Percentiles rank a stretch among this genome's conserved stretches.
Evolutionary conservation across 2,797 vertebrate species (phyloP).

Genomic region (Hydrocynus forskahlii): DNA sequence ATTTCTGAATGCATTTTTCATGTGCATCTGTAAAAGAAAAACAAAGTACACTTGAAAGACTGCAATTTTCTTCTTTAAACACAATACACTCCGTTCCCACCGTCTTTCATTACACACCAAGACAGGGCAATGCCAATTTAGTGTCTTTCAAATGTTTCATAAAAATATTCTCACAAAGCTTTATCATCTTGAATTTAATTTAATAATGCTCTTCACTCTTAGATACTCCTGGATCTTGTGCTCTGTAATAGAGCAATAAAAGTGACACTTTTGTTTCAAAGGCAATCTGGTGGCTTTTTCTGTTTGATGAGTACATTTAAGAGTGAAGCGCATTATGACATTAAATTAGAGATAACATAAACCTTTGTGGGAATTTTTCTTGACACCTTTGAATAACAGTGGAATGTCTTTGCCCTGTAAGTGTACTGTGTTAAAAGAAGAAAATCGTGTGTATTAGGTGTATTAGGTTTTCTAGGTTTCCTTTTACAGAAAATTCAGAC

Average conservation of each 20-base stretch:
- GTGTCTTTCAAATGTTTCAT: too few relatives aligned
- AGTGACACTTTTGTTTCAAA: neutral
- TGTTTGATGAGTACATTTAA: slow-evolving; percentile 64
- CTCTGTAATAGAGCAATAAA: neutral
- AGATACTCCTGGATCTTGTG: slow-evolving; percentile 57
- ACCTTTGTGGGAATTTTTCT: slow-evolving; percentile 1
- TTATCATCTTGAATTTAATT: slow-evolving; percentile 54
- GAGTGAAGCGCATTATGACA: slow-evolving; percentile 49
- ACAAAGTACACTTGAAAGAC: too few relatives aligned
- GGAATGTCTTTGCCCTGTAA: slow-evolving; percentile 1
- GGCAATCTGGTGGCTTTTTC: too few relatives aligned
- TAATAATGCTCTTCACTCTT: slow-evolving; percentile 50
- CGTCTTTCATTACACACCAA: too few relatives aligned
- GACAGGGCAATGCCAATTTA: slow-evolving; percentile 39
- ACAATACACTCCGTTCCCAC: too few relatives aligned
- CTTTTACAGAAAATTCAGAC: too few relatives aligned
- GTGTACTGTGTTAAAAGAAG: too few relatives aligned
- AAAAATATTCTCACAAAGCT: slow-evolving; percentile 18
- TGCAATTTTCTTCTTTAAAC: too few relatives aligned
- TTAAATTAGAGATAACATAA: slow-evolving; percentile 52
- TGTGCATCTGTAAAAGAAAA: too few relatives aligned
- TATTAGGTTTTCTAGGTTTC: too few relatives aligned
- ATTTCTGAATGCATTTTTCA: too few relatives aligned
- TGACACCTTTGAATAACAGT: slow-evolving; percentile 63
- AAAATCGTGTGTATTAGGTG: too few relatives aligned